Evolutionary conservation across 2,797 vertebrate genomes (phyloP), one percentile per base, ranked within the genome.

Genomic region (Liparis tanakae): DNA sequence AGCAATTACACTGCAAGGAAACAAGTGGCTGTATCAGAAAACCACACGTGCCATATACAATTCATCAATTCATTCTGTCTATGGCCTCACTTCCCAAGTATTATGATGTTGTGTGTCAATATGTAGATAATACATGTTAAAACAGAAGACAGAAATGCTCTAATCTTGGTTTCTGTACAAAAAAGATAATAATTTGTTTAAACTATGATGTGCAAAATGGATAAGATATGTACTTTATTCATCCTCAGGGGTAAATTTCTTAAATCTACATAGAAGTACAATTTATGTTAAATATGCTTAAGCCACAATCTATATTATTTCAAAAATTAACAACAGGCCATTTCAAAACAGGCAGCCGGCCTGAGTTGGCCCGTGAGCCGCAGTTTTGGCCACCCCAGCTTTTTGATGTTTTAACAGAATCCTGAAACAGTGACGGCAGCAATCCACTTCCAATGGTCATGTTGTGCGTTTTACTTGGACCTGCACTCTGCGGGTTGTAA

Each of bases 401-500:
- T 37, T 1, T 7, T 12, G 20, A 53, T 55, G 76, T 59, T 50
- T 59, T 54, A 82, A 67, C 6, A 53, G 15, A 55, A 57, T 61
- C 37, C 67, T 72, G 62, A 68, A 80, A 61, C 62, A 3, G 6
- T 46, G 43, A 63, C 51, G 20, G 67, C 65, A 65, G 75, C 54
- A 14, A 41, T 63, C 65, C 46, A 67, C 57, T 78, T 81, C 78
- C 22, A 82, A 46, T 57, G 68, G 66, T 69, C 66, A 55, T 59
- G 73, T n/a, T 44, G 60, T 39, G 36, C 67, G 74, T 81, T 76
- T 85, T 63, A 53, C 70, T 79, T 46, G n/a, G 61, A 62, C 85
- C 74, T 70, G 71, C 65, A 18, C 55, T 74, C 74, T 68, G 53
- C 14, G 43, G 79, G 70, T 64, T 86, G 78, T 85, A 81, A 87